Percentiles rank a stretch among this genome's conserved stretches.
phyloP scores from a whole-genome alignment of 1,140 invertebrate genomes.

The Notospermus geniculatus region DNA sequence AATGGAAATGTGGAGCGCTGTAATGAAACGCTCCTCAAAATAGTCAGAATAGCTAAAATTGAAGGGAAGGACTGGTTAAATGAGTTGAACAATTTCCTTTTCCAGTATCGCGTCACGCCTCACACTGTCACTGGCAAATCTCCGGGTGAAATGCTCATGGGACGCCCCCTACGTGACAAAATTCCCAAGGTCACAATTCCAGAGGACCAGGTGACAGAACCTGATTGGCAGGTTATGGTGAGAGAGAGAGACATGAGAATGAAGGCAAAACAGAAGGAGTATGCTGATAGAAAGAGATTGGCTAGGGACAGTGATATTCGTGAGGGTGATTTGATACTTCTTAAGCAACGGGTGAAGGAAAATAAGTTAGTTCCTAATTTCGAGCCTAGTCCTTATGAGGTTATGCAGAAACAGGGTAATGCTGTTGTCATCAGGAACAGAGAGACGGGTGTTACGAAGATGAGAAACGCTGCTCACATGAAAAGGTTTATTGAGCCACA shows the following conservation, averaged over 20 bases:
- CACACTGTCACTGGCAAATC: slow-evolving; percentile 22
- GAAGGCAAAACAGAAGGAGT: slow-evolving; percentile 22
- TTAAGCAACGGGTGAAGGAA: slow-evolving; percentile 14
- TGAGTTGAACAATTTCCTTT: slow-evolving; percentile 25
- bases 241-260: slow-evolving; percentile 20
- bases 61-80: slow-evolving; percentile 23
- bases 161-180: slow-evolving; percentile 13
- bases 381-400: slow-evolving; percentile 13
- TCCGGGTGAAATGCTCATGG: slow-evolving; percentile 14
- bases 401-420: slow-evolving; percentile 19
- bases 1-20: slow-evolving; percentile 34
- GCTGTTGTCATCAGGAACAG: too few species aligned
- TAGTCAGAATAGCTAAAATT: slow-evolving; percentile 25
- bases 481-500: too few species aligned
- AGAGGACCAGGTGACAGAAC: not conserved
- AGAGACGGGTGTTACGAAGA: too few species aligned
- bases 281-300: slow-evolving; percentile 13
- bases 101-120: slow-evolving; percentile 24
- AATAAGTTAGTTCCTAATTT: slow-evolving; percentile 22
- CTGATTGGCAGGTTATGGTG: not conserved
- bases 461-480: too few species aligned
- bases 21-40: slow-evolving; percentile 30
- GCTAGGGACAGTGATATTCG: slow-evolving; percentile 14
- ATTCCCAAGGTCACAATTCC: not conserved
- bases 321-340: slow-evolving; percentile 20